phyloP scores from a whole-genome alignment of 2,888 invertebrate species.

The Pardosa pseudoannulata region DNA sequence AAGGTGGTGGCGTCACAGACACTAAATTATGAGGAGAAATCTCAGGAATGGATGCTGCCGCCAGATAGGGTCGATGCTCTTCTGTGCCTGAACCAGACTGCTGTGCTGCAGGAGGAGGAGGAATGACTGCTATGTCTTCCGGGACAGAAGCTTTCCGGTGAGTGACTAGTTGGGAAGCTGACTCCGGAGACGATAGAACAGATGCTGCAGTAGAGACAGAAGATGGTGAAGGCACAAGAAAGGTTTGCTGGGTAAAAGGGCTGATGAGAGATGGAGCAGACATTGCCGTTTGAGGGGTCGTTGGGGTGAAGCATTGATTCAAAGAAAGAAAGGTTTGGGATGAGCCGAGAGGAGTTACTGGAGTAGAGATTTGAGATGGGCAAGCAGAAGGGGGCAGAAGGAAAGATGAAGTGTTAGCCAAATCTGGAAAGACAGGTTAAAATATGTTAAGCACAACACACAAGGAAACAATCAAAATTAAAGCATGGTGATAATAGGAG shows the following conservation, averaged over 20 bases:
- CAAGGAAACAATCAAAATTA: neutral
- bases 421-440: constrained; percentile 60
- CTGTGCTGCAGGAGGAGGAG: neutral
- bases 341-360: constrained; percentile 56
- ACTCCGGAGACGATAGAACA: constrained; percentile 32
- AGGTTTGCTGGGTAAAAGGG: constrained; percentile 42
- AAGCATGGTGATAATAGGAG: too few species aligned
- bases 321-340: constrained; percentile 63
- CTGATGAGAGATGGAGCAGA: constrained; percentile 67
- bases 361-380: constrained; percentile 57
- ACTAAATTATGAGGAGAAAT: constrained; percentile 77
- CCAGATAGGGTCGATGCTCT: constrained; percentile 24
- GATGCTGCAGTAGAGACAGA: constrained; percentile 38
- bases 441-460: neutral
- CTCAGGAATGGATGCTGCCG: constrained; percentile 52
- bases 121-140: constrained; percentile 33
- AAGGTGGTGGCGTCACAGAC: constrained; percentile 73
- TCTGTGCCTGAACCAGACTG: constrained; percentile 12
- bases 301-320: constrained; percentile 42
- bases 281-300: constrained; percentile 50
- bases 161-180: constrained; percentile 53
- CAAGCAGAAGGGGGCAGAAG: constrained; percentile 65
- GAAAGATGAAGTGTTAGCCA: constrained; percentile 67
- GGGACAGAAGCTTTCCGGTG: constrained; percentile 42
- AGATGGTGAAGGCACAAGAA: constrained; percentile 55